phyloP scores from a whole-genome alignment of 2,113 vertebrate genomes.

The Opisthocomus hoazin region DNA sequence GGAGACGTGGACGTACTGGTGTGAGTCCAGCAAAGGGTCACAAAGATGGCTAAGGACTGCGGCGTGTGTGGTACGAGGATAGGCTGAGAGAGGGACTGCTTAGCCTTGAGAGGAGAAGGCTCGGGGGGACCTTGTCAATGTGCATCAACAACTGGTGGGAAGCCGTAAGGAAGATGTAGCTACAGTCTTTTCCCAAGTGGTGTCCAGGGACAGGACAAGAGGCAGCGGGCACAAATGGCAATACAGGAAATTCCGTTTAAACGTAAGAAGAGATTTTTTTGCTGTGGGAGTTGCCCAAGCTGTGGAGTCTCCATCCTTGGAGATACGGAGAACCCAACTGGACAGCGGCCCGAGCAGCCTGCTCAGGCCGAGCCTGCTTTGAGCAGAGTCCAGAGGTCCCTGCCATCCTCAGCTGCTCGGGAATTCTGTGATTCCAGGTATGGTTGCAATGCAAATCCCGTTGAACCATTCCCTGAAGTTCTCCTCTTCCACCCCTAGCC shows the following conservation, averaged over 20 bases:
- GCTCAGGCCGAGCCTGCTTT: background rate
- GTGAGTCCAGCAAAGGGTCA: background rate
- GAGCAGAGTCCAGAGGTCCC: background rate
- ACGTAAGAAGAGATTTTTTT: background rate
- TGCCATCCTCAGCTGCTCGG: background rate
- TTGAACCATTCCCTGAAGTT: too few species aligned
- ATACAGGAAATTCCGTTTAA: background rate
- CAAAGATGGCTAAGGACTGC: background rate
- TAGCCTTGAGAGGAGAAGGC: background rate
- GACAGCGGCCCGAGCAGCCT: background rate
- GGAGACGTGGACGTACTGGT: background rate
- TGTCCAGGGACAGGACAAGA: background rate
- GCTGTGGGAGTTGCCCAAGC: background rate
- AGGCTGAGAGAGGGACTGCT: background rate
- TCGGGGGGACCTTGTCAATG: rapidly evolving
- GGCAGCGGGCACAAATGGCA: background rate
- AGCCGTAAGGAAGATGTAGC: background rate
- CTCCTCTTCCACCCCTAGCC: background rate
- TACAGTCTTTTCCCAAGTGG: too few species aligned
- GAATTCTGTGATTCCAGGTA: background rate
- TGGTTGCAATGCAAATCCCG: background rate
- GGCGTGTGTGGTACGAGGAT: rapidly evolving
- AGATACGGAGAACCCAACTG: background rate
- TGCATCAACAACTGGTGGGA: background rate
- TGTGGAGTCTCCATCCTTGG: background rate